Conservation (phyloP, 2,113 vertebrate species). For the Dissostichus mawsoni region DNA sequence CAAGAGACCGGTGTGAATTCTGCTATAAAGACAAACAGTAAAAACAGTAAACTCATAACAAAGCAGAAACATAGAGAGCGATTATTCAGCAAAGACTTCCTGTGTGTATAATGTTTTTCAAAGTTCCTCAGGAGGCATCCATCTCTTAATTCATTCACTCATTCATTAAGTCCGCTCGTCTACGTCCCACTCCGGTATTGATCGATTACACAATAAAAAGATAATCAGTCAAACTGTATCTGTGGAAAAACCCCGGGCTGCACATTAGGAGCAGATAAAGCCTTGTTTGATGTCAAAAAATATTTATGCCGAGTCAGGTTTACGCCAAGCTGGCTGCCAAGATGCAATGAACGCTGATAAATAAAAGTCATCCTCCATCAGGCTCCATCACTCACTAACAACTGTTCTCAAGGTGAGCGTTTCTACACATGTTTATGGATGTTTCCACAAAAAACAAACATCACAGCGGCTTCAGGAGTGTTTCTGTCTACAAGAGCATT, state of each 20-base stretch:
- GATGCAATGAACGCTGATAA: conserved; percentile 6
- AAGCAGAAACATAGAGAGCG: too few relatives aligned
- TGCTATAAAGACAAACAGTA: too few relatives aligned
- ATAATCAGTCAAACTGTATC: conserved; percentile 8
- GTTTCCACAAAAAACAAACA: too few relatives aligned
- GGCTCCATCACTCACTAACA: not conserved
- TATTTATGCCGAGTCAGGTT: conserved; percentile 11
- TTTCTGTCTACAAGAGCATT: too few relatives aligned
- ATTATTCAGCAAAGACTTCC: not conserved
- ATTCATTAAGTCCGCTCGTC: not conserved
- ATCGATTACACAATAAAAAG: conserved; percentile 11
- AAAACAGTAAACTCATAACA: too few relatives aligned
- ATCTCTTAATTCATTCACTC: not conserved
- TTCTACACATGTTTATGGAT: too few relatives aligned
- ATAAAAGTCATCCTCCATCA: conserved; percentile 9
- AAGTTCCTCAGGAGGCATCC: not conserved
- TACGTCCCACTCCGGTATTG: not conserved
- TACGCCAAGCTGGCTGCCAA: conserved; percentile 16
- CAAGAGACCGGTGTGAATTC: too few relatives aligned
- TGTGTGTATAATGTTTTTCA: not conserved
- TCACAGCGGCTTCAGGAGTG: too few relatives aligned
- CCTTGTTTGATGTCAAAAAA: conserved; percentile 16
- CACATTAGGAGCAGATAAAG: conserved; percentile 2
- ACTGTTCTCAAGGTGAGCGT: too few relatives aligned
- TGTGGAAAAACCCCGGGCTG: not conserved